phyloP scores from a whole-genome alignment of 2,797 vertebrate species.

The Enteromius viviparus region DNA sequence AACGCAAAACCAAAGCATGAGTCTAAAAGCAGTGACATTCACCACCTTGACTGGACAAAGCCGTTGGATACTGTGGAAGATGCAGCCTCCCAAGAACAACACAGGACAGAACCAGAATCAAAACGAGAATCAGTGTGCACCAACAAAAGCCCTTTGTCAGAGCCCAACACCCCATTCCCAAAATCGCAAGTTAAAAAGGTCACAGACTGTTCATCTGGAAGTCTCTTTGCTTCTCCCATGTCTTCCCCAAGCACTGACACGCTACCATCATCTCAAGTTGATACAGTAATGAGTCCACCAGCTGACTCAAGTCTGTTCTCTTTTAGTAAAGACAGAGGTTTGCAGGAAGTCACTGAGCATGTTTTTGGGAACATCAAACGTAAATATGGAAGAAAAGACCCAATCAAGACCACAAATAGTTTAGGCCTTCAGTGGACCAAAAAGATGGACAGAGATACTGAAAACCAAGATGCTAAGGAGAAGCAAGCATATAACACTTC shows the following conservation, averaged over 20 bases:
- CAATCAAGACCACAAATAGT: conserved; percentile 79
- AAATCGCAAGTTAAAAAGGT: conserved; percentile 81
- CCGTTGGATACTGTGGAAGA: conserved; percentile 74
- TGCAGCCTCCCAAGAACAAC: conserved; percentile 79
- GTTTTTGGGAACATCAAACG: conserved; percentile 85
- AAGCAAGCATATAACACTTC: conserved; percentile 79
- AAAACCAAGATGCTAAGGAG: conserved; percentile 80
- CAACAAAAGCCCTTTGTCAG: conserved; percentile 79
- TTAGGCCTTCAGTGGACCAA: conserved; percentile 85
- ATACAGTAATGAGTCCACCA: conserved; percentile 60
- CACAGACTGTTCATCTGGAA: conserved; percentile 73
- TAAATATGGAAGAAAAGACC: conserved; percentile 91
- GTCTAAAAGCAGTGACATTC: conserved; percentile 83
- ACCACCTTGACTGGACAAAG: conserved; percentile 86
- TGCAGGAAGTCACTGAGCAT: conserved; percentile 85
- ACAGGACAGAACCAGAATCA: conserved; percentile 80
- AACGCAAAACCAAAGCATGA: conserved; percentile 94
- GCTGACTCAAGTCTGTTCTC: conserved; percentile 72
- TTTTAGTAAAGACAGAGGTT: conserved; percentile 81
- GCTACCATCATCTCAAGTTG: conserved; percentile 68
- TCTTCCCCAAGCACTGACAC: conserved; percentile 56
- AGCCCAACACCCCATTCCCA: conserved; percentile 79
- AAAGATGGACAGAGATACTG: conserved; percentile 83
- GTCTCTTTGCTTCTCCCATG: conserved; percentile 67
- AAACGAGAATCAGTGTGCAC: conserved; percentile 80